Conservation (phyloP, 2,797 vertebrate species). For the Babyrousa celebensis region DNA sequence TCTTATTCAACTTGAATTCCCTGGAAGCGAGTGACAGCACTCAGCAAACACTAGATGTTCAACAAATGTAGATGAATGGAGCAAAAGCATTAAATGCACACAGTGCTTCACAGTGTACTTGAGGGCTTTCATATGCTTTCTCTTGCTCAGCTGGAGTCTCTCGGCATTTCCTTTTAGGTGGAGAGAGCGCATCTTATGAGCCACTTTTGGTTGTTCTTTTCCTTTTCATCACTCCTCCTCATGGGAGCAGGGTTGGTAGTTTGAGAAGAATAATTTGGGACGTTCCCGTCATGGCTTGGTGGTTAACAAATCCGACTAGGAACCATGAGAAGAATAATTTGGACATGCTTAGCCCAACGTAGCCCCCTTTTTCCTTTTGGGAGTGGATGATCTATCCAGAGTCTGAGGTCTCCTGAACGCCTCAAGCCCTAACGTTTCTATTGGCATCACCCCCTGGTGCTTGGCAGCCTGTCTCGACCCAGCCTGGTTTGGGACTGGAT, state of each 20-base stretch:
- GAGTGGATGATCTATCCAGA: not conserved
- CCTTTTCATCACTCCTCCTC: not conserved
- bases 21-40: not conserved
- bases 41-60: not conserved
- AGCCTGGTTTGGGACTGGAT: not conserved
- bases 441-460: rapidly evolving
- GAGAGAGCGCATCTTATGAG: not conserved
- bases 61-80: not conserved
- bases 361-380: not conserved
- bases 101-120: not conserved
- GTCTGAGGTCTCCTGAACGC: not conserved
- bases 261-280: not conserved
- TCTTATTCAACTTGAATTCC: conserved; percentile 7
- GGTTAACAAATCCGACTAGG: no score
- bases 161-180: not conserved
- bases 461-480: not conserved
- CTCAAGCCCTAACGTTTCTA: not conserved
- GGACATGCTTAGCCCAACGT: not conserved
- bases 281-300: no score
- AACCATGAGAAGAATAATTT: not conserved
- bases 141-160: not conserved
- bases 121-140: not conserved
- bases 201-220: conserved; percentile 1
- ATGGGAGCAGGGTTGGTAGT: not conserved
- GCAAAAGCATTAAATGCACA: not conserved